These are phyloP conservation scores for Syngnathus scovelli DNA, from an alignment of 2,113 vertebrate species.

Conservation along the genomic window DNA sequence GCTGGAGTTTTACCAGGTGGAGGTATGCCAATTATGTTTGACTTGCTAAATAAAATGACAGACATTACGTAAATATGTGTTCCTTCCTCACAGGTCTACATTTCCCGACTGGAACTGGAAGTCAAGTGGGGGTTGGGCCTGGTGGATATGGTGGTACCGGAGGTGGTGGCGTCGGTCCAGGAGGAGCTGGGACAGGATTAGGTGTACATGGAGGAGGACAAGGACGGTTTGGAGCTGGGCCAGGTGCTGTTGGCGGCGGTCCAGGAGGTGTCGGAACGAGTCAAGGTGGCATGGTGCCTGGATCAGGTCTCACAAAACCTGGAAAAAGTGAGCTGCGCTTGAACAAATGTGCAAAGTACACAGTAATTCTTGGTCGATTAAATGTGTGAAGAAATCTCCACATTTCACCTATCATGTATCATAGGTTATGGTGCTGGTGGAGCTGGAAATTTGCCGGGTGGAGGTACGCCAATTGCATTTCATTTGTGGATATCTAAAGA, in stretches of 20 bases:
- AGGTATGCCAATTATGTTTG: conserved; percentile 44
- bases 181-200: conserved; percentile 1
- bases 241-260: conserved; percentile 24
- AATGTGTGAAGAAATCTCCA: neutral
- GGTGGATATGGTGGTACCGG: neutral
- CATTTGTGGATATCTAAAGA: neutral
- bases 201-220: conserved; percentile 25
- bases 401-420: conserved; percentile 2
- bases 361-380: neutral
- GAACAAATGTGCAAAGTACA: neutral
- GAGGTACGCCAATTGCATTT: conserved; percentile 48
- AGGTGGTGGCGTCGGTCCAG: neutral
- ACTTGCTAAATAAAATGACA: neutral
- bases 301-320: conserved; percentile 43
- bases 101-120: conserved; percentile 61
- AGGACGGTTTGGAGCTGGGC: conserved; percentile 27
- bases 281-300: conserved; percentile 15
- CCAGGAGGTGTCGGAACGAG: conserved; percentile 22
- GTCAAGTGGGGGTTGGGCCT: conserved; percentile 13
- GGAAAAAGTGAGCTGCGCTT: conserved; percentile 57
- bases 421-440: conserved; percentile 64
- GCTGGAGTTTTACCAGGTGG: conserved; percentile 16
- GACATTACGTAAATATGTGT: neutral
- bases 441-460: conserved; percentile 55
- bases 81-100: conserved; percentile 48